Conservation (phyloP, 2,888 invertebrate species). For the Lepidonotus clava region DNA sequence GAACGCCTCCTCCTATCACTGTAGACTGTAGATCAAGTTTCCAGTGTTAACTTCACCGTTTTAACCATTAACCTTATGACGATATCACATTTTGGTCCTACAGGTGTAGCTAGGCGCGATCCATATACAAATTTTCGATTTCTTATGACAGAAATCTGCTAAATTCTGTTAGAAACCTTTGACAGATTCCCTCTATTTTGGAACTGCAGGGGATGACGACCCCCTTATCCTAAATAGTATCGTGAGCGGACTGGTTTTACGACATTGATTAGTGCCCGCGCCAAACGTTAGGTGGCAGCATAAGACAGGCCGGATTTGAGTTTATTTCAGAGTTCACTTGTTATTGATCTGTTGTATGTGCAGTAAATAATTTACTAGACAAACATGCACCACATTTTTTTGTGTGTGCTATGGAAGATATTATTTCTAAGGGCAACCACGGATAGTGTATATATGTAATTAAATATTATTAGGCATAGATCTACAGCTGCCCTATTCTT, state of each 20-base stretch:
- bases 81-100: background rate
- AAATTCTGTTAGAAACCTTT: background rate
- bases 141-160: background rate
- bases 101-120: background rate
- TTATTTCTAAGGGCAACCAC: too few relatives aligned
- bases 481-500: too few relatives aligned
- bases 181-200: slow-evolving; percentile 22
- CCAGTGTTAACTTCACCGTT: background rate
- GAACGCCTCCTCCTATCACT: background rate
- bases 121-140: background rate
- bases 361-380: too few relatives aligned
- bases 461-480: too few relatives aligned
- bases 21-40: background rate
- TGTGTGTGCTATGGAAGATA: too few relatives aligned
- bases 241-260: background rate
- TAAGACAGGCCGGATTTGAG: too few relatives aligned
- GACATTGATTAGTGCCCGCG: background rate
- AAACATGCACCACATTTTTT: too few relatives aligned
- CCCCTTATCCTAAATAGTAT: slow-evolving; percentile 8
- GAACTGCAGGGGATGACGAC: background rate
- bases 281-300: background rate
- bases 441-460: too few relatives aligned
- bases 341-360: too few relatives aligned
- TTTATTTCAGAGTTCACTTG: too few relatives aligned
- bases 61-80: background rate